Conservation (phyloP, 2,888 invertebrate species). For the Branchipolynoe longqiensis region DNA sequence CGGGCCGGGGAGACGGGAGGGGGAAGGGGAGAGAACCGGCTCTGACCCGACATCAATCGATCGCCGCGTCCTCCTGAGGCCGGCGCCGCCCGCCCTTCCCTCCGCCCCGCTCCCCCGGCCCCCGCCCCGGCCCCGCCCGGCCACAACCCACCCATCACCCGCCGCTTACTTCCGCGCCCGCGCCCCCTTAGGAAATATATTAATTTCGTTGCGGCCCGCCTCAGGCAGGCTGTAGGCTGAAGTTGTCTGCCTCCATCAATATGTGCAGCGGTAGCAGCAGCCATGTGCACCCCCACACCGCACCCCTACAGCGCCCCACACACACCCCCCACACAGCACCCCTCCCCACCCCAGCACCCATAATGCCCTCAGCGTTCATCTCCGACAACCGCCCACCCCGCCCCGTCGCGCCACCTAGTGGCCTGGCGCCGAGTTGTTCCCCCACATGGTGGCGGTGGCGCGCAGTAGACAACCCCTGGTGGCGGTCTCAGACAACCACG, state of each 20-base stretch:
- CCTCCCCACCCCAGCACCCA: no score
- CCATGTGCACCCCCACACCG: neutral
- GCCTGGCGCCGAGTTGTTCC: neutral
- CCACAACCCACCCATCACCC: slow-evolving; percentile 43
- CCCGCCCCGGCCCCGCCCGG: neutral
- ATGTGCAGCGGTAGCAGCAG: neutral
- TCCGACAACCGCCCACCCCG: neutral
- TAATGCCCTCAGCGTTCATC: slow-evolving; percentile 51
- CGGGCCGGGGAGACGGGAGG: neutral
- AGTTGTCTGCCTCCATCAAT: slow-evolving; percentile 34
- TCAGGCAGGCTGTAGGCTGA: slow-evolving; percentile 9
- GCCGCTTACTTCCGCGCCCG: slow-evolving; percentile 41
- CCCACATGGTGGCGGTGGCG: no score
- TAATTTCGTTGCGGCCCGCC: slow-evolving; percentile 26
- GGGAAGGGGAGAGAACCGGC: neutral
- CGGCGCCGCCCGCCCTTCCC: neutral
- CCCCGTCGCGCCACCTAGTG: slow-evolving; percentile 1
- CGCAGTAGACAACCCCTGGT: no score
- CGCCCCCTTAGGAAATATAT: slow-evolving; percentile 43
- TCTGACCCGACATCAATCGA: slow-evolving; percentile 28
- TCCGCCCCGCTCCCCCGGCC: slow-evolving; percentile 35
- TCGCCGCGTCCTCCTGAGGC: slow-evolving; percentile 48
- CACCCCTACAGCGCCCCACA: neutral
- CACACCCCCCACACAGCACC: neutral
- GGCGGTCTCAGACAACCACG: no score